phyloP scores from a whole-genome alignment of 2,113 vertebrate genomes.

The Pterocles gutturalis region DNA sequence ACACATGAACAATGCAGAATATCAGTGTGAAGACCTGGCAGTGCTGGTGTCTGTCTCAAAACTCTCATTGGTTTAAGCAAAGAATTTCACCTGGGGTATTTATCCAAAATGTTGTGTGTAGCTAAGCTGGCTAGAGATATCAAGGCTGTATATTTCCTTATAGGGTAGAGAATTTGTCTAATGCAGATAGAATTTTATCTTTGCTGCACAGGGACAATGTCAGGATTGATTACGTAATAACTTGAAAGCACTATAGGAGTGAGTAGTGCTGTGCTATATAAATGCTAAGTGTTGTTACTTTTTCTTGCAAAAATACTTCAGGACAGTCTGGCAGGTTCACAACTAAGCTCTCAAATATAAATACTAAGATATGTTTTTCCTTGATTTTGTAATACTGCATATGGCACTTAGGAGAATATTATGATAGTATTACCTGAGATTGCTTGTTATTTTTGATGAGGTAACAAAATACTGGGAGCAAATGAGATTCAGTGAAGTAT shows the following conservation, averaged over 20 bases:
- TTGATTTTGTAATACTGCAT: not conserved
- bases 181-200: not conserved
- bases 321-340: constrained; percentile 7
- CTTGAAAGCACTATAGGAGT: not conserved
- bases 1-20: fast-evolving
- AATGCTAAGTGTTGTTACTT: constrained; percentile 44
- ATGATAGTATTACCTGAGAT: not conserved
- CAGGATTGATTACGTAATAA: constrained; percentile 47
- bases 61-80: not conserved
- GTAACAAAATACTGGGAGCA: not conserved
- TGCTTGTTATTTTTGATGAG: constrained; percentile 2
- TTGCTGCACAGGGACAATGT: not conserved
- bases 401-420: not conserved
- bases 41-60: not conserved
- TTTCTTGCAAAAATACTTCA: constrained; percentile 9
- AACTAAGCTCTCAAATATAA: not conserved
- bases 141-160: not conserved
- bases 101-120: not conserved
- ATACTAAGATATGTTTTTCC: not conserved
- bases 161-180: not conserved
- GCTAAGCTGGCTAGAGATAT: not conserved
- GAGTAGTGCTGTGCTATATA: not conserved
- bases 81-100: not conserved
- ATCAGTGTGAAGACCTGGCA: not conserved
- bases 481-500: not conserved